Evolutionary conservation across 1,140 invertebrate genomes (phyloP).

Genomic region (Dysdera silvatica): DNA sequence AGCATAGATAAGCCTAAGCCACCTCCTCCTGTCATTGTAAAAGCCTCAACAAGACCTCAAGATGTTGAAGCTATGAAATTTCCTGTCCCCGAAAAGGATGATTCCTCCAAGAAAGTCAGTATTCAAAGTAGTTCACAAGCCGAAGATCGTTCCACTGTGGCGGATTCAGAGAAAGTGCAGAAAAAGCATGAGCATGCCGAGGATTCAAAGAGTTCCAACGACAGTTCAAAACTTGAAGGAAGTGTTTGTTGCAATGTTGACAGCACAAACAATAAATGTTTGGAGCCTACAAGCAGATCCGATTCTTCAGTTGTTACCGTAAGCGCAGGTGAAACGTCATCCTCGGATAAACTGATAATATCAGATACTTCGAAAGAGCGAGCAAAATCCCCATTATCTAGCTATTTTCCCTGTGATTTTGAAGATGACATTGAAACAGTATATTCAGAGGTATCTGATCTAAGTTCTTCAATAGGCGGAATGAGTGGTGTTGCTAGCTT

Average conservation of each 20-base stretch:
- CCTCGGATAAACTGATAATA: neutral
- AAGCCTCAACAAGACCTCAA: slow-evolving; percentile 29
- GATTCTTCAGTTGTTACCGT: slow-evolving; percentile 8
- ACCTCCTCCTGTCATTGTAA: slow-evolving; percentile 11
- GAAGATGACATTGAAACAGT: slow-evolving; percentile 33
- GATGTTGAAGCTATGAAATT: slow-evolving; percentile 31
- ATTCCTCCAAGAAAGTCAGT: neutral
- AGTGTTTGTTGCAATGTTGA: neutral
- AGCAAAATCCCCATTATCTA: neutral
- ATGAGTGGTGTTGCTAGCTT: slow-evolving; percentile 17
- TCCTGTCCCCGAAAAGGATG: slow-evolving; percentile 7
- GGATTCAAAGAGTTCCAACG: slow-evolving; percentile 17
- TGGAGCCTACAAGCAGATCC: slow-evolving; percentile 8
- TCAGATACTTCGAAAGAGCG: slow-evolving; percentile 9
- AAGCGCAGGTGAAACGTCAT: neutral
- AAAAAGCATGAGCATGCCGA: slow-evolving; percentile 6
- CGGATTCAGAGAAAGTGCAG: neutral
- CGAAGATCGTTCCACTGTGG: neutral
- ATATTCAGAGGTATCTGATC: slow-evolving; percentile 33
- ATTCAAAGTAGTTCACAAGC: neutral
- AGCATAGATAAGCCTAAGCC: slow-evolving; percentile 9
- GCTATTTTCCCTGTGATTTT: slow-evolving; percentile 16
- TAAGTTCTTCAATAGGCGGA: slow-evolving; percentile 25
- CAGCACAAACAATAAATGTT: slow-evolving; percentile 11
- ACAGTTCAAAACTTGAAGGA: slow-evolving; percentile 6